Evolutionary conservation across 2,888 invertebrate species (phyloP).

Genomic region (Campoletis raptor): DNA sequence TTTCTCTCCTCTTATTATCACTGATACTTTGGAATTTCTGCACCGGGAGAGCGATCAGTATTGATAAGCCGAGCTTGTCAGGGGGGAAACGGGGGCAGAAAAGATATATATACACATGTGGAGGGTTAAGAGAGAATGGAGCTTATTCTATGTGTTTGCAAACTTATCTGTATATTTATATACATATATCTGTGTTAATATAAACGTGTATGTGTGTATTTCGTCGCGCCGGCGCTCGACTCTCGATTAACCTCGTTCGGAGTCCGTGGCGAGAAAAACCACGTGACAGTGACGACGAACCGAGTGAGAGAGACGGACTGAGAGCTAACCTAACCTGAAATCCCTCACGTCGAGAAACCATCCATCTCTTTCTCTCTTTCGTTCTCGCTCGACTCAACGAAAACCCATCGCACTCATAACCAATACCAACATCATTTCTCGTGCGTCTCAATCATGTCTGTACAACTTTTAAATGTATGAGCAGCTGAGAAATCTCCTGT

Average conservation of each 20-base stretch:
- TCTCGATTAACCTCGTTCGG: slow-evolving; percentile 83
- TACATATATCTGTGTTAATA: slow-evolving; percentile 16
- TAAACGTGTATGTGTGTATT: slow-evolving; percentile 22
- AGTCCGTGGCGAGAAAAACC: slow-evolving; percentile 75
- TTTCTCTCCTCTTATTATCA: neutral
- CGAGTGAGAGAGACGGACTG: slow-evolving; percentile 45
- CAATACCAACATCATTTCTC: slow-evolving; percentile 1
- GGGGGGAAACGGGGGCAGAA: slow-evolving; percentile 17
- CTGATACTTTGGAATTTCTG: slow-evolving; percentile 22
- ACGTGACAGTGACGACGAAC: slow-evolving; percentile 78
- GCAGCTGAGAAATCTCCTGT: slow-evolving; percentile 10
- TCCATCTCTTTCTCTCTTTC: slow-evolving; percentile 18
- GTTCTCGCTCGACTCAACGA: neutral
- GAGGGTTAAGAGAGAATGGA: slow-evolving; percentile 30
- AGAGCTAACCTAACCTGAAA: slow-evolving; percentile 78
- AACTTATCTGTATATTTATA: slow-evolving; percentile 1
- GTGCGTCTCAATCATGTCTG: slow-evolving; percentile 5
- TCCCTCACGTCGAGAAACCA: slow-evolving; percentile 42
- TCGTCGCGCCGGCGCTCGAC: slow-evolving; percentile 81
- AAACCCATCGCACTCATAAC: slow-evolving; percentile 5
- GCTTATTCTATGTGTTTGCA: slow-evolving; percentile 16
- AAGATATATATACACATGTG: neutral
- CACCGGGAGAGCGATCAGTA: neutral
- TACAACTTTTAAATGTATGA: slow-evolving; percentile 14
- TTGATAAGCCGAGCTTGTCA: slow-evolving; percentile 36